Conservation (phyloP, 2,113 vertebrate genomes). For the Equus quagga region DNA sequence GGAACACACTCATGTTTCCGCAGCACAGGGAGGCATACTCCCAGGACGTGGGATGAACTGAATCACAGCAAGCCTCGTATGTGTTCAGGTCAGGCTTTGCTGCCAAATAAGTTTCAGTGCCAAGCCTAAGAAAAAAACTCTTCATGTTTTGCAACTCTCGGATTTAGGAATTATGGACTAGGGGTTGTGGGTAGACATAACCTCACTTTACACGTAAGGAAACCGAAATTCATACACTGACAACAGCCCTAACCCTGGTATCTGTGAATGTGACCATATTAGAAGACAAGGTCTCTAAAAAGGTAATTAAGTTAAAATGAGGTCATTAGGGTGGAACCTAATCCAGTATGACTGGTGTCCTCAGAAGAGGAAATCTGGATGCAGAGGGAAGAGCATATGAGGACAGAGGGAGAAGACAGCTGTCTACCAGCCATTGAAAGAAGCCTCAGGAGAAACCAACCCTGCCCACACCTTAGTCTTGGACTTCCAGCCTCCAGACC, state of each 20-base stretch:
- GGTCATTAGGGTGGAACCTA: background rate
- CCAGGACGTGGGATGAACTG: background rate
- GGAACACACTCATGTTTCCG: background rate
- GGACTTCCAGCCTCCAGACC: background rate
- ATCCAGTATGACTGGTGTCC: background rate
- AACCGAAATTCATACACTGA: background rate
- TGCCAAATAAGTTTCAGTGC: background rate
- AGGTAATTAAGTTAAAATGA: background rate
- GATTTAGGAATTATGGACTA: background rate
- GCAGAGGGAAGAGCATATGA: accelerated
- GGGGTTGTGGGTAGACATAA: background rate
- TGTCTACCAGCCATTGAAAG: accelerated
- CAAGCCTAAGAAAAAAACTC: background rate
- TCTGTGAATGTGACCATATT: background rate
- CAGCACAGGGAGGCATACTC: background rate
- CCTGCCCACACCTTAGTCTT: background rate
- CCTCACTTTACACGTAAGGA: background rate
- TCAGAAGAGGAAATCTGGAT: background rate
- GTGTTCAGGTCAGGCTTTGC: too few species aligned
- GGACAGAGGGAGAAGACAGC: background rate
- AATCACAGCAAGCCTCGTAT: too few species aligned
- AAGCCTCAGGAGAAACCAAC: background rate
- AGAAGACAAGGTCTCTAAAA: background rate
- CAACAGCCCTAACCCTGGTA: too few species aligned
- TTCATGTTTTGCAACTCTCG: background rate